phyloP scores from a whole-genome alignment of 37 sponge, comb jelly and placozoan species.

The Haliclona indistincta region DNA sequence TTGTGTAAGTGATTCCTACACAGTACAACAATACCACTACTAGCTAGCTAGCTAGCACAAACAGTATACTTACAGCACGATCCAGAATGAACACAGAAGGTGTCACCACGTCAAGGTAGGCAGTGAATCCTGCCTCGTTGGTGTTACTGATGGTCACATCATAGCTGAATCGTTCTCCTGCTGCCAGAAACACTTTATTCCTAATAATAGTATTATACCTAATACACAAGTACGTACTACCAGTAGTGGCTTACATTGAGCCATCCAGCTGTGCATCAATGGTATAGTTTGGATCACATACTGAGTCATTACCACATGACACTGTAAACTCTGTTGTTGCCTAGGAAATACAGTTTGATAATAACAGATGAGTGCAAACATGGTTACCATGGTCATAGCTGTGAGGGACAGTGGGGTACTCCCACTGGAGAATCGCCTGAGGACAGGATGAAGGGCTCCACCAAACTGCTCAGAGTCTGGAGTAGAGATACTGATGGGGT shows the following conservation, averaged over 20 bases:
- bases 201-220: neutral
- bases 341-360: neutral
- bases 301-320: neutral
- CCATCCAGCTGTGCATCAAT: neutral
- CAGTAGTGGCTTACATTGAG: neutral
- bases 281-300: slow-evolving; percentile 28
- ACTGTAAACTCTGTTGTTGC: neutral
- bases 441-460: slow-evolving; percentile 36
- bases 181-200: slow-evolving; percentile 11
- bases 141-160: neutral
- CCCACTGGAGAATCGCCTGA: slow-evolving; percentile 9
- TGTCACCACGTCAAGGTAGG: neutral
- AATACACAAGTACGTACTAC: neutral
- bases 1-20: neutral
- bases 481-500: slow-evolving; percentile 7
- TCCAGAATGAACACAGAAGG: neutral
- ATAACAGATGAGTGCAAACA: neutral
- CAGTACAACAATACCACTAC: neutral
- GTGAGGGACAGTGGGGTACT: neutral
- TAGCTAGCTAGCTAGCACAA: too few relatives aligned
- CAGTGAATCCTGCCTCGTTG: neutral
- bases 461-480: slow-evolving; percentile 9
- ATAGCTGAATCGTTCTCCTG: slow-evolving; percentile 24
- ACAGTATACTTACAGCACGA: neutral
- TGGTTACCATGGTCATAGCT: slow-evolving; percentile 1